Base-by-base conservation (phyloP, 53 echinoderm and acorn worm species). In the Hippasteria phrygiana region DNA sequence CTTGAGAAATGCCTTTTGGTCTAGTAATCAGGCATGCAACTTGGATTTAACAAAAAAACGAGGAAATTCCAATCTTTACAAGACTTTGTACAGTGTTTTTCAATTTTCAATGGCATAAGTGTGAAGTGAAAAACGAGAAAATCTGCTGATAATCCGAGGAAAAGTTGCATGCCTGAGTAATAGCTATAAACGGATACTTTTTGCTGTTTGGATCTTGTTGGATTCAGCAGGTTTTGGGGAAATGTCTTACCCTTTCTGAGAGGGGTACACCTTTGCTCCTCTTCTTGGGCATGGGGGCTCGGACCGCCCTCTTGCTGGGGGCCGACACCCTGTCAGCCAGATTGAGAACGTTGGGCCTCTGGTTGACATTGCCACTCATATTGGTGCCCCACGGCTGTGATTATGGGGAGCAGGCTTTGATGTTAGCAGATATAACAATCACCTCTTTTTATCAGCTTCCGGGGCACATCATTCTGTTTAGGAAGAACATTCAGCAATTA, bases 201-300 rank as follows among this genome's bases (percentile, higher is more conserved):
- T n/a, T n/a, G n/a, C n/a, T n/a, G n/a, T n/a, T n/a, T n/a, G n/a
- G n/a, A n/a, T n/a, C n/a, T n/a, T n/a, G n/a, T n/a, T n/a, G n/a
- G n/a, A n/a, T n/a, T n/a, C n/a, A n/a, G 55, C 10, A 55, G 9
- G 17, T 6, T 20, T 6, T 59, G 20, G 59, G 5, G 20, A 17
- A 18, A 26, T 18, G 3, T 63, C 90, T 90, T 40, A 95, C 95
- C 89, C 93, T 83, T 87, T 95, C 90, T 39, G 83, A 89, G 33
- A 95, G 87, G 20, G 95, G 93, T 6, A 93, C 83, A 3, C 34
- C 88, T 46, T 93, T 93, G 75, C 90, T 87, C 75, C 91, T 80
- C 65, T 93, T 95, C 81, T 93, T 95, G 42, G 88, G 83, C 89
- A 89, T 65, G 24, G 92, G 92, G 12, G 84, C 89, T 31, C 89